Evolutionary conservation across 2,888 invertebrate species (phyloP), one percentile per base, ranked within the genome.

Genomic region (Bedellia somnulentella): DNA sequence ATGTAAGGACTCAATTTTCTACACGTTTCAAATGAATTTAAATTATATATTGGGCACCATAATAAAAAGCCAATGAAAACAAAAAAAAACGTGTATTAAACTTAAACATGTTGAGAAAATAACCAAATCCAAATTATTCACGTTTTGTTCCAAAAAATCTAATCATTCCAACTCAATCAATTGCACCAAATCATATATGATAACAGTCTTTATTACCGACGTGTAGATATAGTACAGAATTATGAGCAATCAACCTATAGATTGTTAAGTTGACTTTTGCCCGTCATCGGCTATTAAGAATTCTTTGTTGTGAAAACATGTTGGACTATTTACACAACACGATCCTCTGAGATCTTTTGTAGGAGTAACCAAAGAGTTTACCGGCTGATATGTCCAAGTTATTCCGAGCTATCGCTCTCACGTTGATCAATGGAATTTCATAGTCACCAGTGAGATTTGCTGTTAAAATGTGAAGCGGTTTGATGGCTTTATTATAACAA

Each of bases 301-400:
- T 66, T 70, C 73, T 70, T 75, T 75, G 73, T 75, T 70, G 59
- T 55, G 60, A 66, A 63, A 71, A 73, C 73, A 73, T 71, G 71
- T 70, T 57, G 67, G 59, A 71, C 71, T 75, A 71, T 75, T 73
- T 75, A 75, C 67, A 70, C 68, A 73, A 70, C 73, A 73, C 68
- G 67, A 44, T 54, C 58, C 59, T 47, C 53, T 62, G 60, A 62
- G 52, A 45, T 54, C 49, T 55, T 62, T 68, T 67, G 56, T 68
- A 56, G 56, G 60, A 67, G 60, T 61, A 67, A 61, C 57, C 57
- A 47, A 38, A 50, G 44, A 33, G 44, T 60, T 70, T 68, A 54
- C 44, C 37, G 44, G 41, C 40, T 44, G 52, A 52, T 58, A 48
- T 54, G 56, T 55, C 51, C 56, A n/a, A n/a, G n/a, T n/a, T n/a